These are phyloP conservation scores for Gobiocypris rarus DNA, from an alignment of 2,113 vertebrate genomes.

Conservation along the genomic window DNA sequence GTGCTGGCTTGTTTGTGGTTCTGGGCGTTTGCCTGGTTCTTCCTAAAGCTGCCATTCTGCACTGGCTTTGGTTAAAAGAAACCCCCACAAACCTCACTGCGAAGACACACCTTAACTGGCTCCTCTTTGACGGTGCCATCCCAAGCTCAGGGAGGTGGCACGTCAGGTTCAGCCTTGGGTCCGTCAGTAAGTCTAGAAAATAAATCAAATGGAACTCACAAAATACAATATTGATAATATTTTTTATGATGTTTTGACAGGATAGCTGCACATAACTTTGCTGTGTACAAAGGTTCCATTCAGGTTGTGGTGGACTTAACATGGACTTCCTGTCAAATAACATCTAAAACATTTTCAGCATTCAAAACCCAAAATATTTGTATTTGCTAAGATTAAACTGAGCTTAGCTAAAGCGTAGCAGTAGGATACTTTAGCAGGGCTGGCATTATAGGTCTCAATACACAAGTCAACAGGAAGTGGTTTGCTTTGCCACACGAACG, in stretches of 20 bases:
- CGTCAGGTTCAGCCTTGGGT: background rate
- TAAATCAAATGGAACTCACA: background rate
- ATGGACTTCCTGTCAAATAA: conserved; percentile 1
- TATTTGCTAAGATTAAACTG: background rate
- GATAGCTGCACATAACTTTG: background rate
- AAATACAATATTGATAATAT: background rate
- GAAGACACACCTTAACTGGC: conserved; percentile 75
- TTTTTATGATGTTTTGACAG: background rate
- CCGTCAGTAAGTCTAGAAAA: background rate
- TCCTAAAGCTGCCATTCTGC: conserved; percentile 72
- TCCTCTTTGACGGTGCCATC: conserved; percentile 50
- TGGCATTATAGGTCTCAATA: conserved; percentile 50
- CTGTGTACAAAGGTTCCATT: background rate
- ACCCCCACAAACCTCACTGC: conserved; percentile 69
- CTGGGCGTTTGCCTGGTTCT: conserved; percentile 72
- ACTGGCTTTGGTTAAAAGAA: conserved; percentile 67
- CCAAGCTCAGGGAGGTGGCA: background rate
- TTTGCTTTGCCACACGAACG: conserved; percentile 41
- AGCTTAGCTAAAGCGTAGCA: background rate
- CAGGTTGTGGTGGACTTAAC: background rate
- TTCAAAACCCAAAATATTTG: background rate
- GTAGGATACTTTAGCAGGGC: conserved; percentile 1
- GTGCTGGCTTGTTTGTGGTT: conserved; percentile 73
- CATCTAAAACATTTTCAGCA: background rate
- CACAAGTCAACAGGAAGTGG: conserved; percentile 60